Evolutionary conservation across 2,888 invertebrate species (phyloP), one percentile per base, ranked within the genome.

Genomic region (Diabrotica balteata): DNA sequence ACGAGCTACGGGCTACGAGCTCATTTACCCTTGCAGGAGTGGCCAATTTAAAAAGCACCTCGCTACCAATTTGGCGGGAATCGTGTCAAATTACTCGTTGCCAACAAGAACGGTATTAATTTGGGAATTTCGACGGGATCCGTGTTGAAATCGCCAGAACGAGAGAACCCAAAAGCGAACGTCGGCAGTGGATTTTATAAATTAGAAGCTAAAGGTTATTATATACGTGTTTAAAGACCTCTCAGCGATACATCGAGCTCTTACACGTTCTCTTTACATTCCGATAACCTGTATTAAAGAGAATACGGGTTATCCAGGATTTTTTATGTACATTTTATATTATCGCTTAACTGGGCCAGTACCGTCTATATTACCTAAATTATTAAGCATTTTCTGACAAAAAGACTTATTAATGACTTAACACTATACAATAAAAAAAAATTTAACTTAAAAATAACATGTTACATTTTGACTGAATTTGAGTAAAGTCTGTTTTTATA

Each of bases 51-150:
- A 76, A 73, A 72, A 75, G 70, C 74, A 74, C 76, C 78, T 76
- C 76, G 72, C 74, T 73, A 70, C 72, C 77, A 79, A 79, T 79
- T 79, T 76, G 76, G 77, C 75, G 74, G 74, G 73, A 75, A 80
- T 80, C 77, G 75, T 75, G 79, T 78, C 77, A 77, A 79, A 80
- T 79, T 77, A 79, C 76, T 77, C 78, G 75, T 76, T 71, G 73
- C 72, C 72, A 75, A 68, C 74, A 63, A 50, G 63, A 63, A 51
- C 63, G 43, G 63, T 58, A 63, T 63, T 63, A 63, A 63, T 63
- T 63, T 63, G 63, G 45, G 50, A 63, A 63, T 63, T 32, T 32
- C 32, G 32, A 32, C 32, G 32, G 52, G 55, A 62, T 55, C 62
- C 61, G 61, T 61, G 54, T 45, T 10, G 51, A 60, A 60, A 59